Evolutionary conservation across 1,140 invertebrate species (phyloP), one percentile per base, ranked within the genome.

Genomic region (Philotrypesis tridentata): DNA sequence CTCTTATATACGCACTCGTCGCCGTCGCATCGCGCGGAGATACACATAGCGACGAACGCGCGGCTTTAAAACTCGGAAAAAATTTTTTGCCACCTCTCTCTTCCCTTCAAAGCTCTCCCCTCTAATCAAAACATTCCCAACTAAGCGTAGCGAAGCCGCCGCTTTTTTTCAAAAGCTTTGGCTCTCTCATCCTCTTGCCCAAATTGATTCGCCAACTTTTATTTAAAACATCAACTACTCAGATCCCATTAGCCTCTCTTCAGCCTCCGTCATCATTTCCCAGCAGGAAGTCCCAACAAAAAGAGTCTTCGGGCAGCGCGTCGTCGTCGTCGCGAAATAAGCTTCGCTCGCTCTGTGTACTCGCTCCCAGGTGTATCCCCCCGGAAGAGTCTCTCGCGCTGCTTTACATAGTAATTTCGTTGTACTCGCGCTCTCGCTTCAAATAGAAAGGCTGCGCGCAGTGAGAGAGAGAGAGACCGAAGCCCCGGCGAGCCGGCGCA

Each of bases 161-260:
- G 21, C 6, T 21, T 21, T n/a, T n/a, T 55, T n/a, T 55, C 3
- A 55, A 55, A 5, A 55, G 6, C 4, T 6, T 21, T 17, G 21
- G 6, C 48, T 55, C 17, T 43, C 4, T 21, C 2, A 21, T 5
- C 2, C 5, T 14, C 27, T 75, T 48, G 6, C 27, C 31, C 12
- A 31, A 78, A 21, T 78, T 78, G 23, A 78, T 40, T 67, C 63
- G 63, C 27, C 8, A 78, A 78, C 40, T 73, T n/a, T 48, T 31
- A 48, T 73, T 73, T 73, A 73, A 11, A 48, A 31, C 72, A 37
- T 61, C 43, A 12, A 23, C 61, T 33, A 17, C 68, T 79, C 43
- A 79, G 71, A 25, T 70, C 70, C 43, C 77, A 79, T 79, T 79
- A 71, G 5, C 77, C 63, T 6, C n/a, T 63, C 1, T 25, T 5